A percentile compares a stretch with the other conserved stretches of the same genome.
Evolutionary conservation across 2,113 vertebrate species (phyloP).

Genomic region (Lampris megalopsis): DNA sequence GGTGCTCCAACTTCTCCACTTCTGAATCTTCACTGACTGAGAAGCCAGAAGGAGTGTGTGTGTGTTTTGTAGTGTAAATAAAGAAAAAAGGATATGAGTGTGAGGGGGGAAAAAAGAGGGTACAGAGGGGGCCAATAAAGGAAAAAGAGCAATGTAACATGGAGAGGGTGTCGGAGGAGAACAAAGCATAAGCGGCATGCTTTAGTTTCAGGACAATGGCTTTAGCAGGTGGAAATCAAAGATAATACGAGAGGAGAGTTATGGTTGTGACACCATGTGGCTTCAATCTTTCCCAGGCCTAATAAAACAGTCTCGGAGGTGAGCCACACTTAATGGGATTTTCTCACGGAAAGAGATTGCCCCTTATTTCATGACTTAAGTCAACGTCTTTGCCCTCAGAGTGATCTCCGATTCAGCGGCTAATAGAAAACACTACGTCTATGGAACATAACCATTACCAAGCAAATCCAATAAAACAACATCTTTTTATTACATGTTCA

Average conservation of each 20-base stretch:
- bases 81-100: constrained; percentile 10
- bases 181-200: constrained; percentile 51
- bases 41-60: constrained; percentile 34
- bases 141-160: constrained; percentile 55
- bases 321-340: constrained; percentile 78
- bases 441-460: constrained; percentile 70
- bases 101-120: constrained; percentile 7
- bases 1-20: constrained; percentile 76
- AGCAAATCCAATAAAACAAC: constrained; percentile 78
- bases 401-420: constrained; percentile 74
- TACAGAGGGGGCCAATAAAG: not conserved
- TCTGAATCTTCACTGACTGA: constrained; percentile 74
- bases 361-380: constrained; percentile 77
- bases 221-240: constrained; percentile 81
- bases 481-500: constrained; percentile 81
- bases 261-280: constrained; percentile 78
- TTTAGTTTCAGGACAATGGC: constrained; percentile 68
- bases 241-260: constrained; percentile 68
- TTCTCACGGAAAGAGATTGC: constrained; percentile 79
- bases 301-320: constrained; percentile 77
- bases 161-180: constrained; percentile 54
- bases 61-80: not conserved
- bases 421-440: constrained; percentile 77
- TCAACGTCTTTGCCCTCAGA: constrained; percentile 59
- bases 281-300: constrained; percentile 74